A percentile compares a stretch with the other conserved stretches of the same genome.
Evolutionary conservation across 2,797 vertebrate genomes (phyloP).

Genomic region (Spheniscus humboldti): DNA sequence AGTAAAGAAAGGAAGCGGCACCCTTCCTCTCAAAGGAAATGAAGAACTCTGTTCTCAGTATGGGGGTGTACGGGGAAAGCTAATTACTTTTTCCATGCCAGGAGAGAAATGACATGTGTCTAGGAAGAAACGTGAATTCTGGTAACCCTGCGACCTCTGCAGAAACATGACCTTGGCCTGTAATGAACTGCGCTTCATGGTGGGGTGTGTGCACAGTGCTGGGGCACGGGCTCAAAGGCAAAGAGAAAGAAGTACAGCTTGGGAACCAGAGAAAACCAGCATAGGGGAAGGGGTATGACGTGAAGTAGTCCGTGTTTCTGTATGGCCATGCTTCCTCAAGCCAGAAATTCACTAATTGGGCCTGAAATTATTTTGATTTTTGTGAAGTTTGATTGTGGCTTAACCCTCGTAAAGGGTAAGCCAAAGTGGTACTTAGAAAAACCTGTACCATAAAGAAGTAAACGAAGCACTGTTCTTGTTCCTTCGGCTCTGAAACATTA

Average conservation of each 20-base stretch:
- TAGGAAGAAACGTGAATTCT: conserved; percentile 51
- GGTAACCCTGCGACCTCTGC: conserved; percentile 31
- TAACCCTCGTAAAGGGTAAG: neutral
- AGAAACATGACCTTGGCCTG: conserved; percentile 39
- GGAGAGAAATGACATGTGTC: conserved; percentile 53
- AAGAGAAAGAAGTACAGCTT: neutral
- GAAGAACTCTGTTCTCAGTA: conserved; percentile 45
- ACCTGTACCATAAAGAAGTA: neutral
- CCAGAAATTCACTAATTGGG: neutral
- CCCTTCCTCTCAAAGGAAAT: conserved; percentile 67
- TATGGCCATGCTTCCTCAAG: neutral
- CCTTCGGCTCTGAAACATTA: neutral
- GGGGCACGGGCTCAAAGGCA: neutral
- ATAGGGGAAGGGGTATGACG: neutral
- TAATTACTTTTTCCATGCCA: conserved; percentile 64
- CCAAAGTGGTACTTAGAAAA: neutral
- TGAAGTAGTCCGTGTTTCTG: neutral
- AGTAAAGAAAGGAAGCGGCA: conserved; percentile 54
- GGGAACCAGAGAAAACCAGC: neutral
- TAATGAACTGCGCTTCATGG: neutral
- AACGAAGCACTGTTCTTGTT: neutral
- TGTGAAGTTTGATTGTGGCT: neutral
- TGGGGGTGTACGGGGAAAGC: conserved; percentile 18
- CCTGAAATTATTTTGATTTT: neutral
- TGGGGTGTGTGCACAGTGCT: neutral